These are phyloP conservation scores for Psittacula echo DNA, from an alignment of 2,797 vertebrate genomes.

Conservation along the genomic window DNA sequence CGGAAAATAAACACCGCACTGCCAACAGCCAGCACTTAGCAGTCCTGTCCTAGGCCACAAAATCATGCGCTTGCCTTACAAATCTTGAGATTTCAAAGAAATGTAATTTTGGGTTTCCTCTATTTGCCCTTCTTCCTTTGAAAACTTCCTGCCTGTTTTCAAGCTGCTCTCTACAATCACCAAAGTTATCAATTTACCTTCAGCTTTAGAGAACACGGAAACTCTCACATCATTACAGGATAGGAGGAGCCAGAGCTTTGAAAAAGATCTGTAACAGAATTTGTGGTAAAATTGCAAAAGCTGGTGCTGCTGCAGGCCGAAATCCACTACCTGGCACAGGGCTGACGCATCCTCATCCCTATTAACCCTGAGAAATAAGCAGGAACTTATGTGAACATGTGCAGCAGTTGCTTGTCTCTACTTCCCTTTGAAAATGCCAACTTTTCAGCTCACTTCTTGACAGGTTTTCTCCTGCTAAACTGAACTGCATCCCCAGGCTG, in stretches of 20 bases:
- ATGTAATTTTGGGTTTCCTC: conserved; percentile 27
- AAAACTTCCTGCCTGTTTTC: conserved; percentile 8
- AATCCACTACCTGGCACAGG: background rate
- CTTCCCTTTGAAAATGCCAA: background rate
- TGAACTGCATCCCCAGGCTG: background rate
- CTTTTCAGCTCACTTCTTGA: background rate
- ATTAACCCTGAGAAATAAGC: background rate
- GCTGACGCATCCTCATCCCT: background rate
- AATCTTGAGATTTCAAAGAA: conserved; percentile 44
- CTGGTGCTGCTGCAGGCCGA: background rate
- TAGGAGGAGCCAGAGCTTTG: background rate
- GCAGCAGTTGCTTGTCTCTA: background rate
- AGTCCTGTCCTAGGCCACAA: conserved; percentile 48
- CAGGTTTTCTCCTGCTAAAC: background rate
- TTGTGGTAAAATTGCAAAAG: background rate
- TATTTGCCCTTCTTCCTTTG: background rate
- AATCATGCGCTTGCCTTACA: conserved; percentile 47
- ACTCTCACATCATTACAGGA: background rate
- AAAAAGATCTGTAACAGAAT: conserved; percentile 17
- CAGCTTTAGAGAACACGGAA: conserved; percentile 11
- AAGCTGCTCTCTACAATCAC: background rate
- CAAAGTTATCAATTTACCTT: conserved; percentile 40
- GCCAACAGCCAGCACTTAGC: conserved; percentile 47
- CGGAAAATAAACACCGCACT: conserved; percentile 47
- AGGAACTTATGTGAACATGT: background rate